A percentile compares a stretch with the other conserved stretches of the same genome.
Conservation (phyloP, 2,797 vertebrate genomes). For the Champsocephalus gunnari region DNA sequence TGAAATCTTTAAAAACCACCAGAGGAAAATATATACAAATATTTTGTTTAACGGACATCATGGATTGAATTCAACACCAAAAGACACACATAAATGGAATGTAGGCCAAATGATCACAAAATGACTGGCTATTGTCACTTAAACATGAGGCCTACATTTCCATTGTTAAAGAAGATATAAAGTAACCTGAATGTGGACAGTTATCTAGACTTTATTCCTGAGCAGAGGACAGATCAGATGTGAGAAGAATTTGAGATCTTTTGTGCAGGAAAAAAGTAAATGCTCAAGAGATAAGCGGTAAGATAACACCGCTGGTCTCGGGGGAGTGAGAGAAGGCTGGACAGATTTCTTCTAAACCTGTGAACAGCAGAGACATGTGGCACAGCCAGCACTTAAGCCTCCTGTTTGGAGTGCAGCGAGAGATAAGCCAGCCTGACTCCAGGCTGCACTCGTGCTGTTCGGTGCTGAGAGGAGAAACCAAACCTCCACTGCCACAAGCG, state of each 20-base stretch:
- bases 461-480: constrained; percentile 36
- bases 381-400: constrained; percentile 73
- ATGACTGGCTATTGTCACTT: neutral
- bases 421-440: constrained; percentile 79
- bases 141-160: constrained; percentile 11
- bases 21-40: neutral
- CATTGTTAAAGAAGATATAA: constrained; percentile 23
- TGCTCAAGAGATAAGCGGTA: constrained; percentile 68
- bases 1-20: constrained; percentile 37
- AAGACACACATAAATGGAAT: neutral
- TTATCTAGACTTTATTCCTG: constrained; percentile 22
- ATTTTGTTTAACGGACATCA: neutral
- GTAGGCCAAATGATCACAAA: neutral
- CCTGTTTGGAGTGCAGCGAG: constrained; percentile 70
- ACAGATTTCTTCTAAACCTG: constrained; percentile 69
- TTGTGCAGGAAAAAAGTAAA: constrained; percentile 39
- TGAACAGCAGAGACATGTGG: constrained; percentile 74
- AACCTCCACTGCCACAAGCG: constrained; percentile 26
- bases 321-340: constrained; percentile 52
- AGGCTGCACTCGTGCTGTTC: constrained; percentile 54
- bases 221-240: constrained; percentile 39
- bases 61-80: neutral
- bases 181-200: constrained; percentile 28
- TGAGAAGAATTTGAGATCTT: constrained; percentile 49
- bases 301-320: constrained; percentile 56